Percentiles rank a stretch among this genome's conserved stretches.
Conservation (phyloP, 1,140 invertebrate species). For the Ooceraea biroi region DNA sequence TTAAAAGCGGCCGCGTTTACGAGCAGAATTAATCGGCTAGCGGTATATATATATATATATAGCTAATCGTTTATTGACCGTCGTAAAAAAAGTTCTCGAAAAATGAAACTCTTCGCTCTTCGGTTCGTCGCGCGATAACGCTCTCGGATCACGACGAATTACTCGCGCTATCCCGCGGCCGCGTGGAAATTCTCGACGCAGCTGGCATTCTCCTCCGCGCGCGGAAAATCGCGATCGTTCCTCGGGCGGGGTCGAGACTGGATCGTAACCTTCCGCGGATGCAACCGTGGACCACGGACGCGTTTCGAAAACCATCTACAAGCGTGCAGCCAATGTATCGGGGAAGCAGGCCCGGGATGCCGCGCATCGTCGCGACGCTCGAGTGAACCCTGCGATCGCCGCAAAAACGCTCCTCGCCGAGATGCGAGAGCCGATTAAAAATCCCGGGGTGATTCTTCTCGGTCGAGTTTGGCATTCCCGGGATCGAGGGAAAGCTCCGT, state of each 20-base stretch:
- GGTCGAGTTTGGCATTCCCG: background rate
- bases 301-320: conserved; percentile 37
- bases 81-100: conserved; percentile 49
- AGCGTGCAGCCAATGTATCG: conserved; percentile 14
- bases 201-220: conserved; percentile 39
- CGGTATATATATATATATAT: conserved; percentile 31
- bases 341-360: conserved; percentile 22
- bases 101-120: background rate
- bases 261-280: conserved; percentile 48
- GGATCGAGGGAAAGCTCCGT: too few relatives aligned
- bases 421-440: conserved; percentile 11
- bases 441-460: background rate
- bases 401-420: background rate
- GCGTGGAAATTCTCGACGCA: conserved; percentile 54
- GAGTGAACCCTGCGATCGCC: conserved; percentile 46
- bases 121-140: conserved; percentile 23
- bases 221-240: conserved; percentile 58
- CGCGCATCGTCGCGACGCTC: conserved; percentile 58
- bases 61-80: background rate
- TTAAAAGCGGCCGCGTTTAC: conserved; percentile 33
- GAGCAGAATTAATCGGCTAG: conserved; percentile 37
- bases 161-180: conserved; percentile 51
- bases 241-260: conserved; percentile 48
- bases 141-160: conserved; percentile 20
- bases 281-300: conserved; percentile 34